phyloP scores from a whole-genome alignment of 2,888 invertebrate genomes.

The Selenia dentaria region DNA sequence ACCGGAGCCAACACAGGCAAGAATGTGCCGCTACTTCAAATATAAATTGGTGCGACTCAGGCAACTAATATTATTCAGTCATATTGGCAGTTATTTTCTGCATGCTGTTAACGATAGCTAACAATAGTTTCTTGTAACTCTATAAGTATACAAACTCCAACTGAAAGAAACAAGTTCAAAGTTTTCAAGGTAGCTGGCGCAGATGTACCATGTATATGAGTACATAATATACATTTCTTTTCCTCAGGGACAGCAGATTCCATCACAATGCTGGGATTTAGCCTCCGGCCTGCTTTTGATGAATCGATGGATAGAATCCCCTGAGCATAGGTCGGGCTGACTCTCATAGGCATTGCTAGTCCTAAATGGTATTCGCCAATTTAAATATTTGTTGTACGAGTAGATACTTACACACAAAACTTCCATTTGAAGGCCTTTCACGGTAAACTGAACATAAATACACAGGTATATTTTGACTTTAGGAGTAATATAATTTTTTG shows the following conservation, averaged over 20 bases:
- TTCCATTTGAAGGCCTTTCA: too few species aligned
- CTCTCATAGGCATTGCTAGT: constrained; percentile 28
- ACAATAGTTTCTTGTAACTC: too few species aligned
- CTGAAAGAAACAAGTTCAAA: too few species aligned
- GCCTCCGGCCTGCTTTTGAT: constrained; percentile 49
- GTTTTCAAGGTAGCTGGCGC: too few species aligned
- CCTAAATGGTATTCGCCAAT: constrained; percentile 24
- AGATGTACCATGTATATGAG: not conserved
- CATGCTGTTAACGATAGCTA: too few species aligned
- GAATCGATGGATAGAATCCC: constrained; percentile 56
- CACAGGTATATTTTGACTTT: too few species aligned
- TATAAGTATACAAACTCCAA: not conserved
- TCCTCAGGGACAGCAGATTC: constrained; percentile 19
- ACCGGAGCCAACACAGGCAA: constrained; percentile 15
- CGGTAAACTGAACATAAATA: too few species aligned
- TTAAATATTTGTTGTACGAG: constrained; percentile 18
- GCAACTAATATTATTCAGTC: too few species aligned
- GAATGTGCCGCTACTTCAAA: constrained; percentile 18
- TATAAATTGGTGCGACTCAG: constrained; percentile 41
- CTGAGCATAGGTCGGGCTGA: constrained; percentile 44
- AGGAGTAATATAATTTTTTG: too few species aligned
- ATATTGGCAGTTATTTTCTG: too few species aligned
- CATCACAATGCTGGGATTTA: constrained; percentile 25
- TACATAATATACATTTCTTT: constrained; percentile 4
- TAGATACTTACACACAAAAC: not conserved